A percentile compares a stretch with the other conserved stretches of the same genome.
These are phyloP conservation scores for Hippopotamyrus pictus DNA, from an alignment of 2,797 vertebrate genomes.

Conservation along the genomic window DNA sequence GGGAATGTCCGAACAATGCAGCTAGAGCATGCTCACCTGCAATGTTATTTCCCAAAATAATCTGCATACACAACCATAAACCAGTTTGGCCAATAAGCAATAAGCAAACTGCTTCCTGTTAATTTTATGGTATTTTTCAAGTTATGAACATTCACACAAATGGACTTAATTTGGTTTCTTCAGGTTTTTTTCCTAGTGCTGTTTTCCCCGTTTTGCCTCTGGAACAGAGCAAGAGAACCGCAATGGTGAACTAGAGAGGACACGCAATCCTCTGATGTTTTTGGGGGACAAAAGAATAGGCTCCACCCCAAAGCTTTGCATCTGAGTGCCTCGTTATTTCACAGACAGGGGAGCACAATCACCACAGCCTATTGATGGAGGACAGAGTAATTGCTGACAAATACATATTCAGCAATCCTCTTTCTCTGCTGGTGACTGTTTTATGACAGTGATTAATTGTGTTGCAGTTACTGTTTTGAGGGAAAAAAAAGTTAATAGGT, in stretches of 20 bases:
- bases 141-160: neutral
- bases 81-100: neutral
- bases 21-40: neutral
- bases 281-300: neutral
- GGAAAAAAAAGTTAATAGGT: neutral
- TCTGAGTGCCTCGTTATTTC: conserved; percentile 57
- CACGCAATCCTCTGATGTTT: neutral
- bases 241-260: neutral
- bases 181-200: neutral
- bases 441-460: conserved; percentile 74
- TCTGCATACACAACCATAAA: neutral
- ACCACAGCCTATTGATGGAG: conserved; percentile 61
- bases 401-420: conserved; percentile 65
- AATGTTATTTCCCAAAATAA: neutral
- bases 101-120: neutral
- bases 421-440: conserved; percentile 62
- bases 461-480: conserved; percentile 35
- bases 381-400: conserved; percentile 73
- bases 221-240: neutral
- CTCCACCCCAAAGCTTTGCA: conserved; percentile 26
- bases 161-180: neutral
- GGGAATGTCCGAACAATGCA: neutral
- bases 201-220: conserved; percentile 53
- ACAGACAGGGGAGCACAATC: conserved; percentile 48
- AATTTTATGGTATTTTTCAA: neutral